Evolutionary conservation across 2,888 invertebrate genomes (phyloP), one percentile per base, ranked within the genome.

Genomic region (Drosophila nr. medialis): DNA sequence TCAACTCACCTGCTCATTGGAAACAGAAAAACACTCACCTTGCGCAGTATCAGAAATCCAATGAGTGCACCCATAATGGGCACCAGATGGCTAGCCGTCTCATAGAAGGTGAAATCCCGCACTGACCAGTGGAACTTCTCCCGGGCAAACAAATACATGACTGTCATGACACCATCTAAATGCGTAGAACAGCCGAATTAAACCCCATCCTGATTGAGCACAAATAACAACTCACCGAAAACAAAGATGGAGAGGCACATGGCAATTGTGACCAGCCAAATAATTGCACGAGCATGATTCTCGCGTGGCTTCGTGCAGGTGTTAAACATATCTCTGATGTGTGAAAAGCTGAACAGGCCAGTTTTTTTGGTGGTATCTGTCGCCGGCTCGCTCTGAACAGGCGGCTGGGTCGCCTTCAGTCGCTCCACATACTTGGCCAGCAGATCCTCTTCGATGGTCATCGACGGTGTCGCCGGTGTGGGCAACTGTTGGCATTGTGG

Each of bases 51-150:
- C 54, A 94, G 93, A 4, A 95, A 94, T 3, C 95, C 95, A 36
- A 95, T 58, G 59, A 95, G 90, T 0, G 94, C 94, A 0, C 96
- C 96, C 15, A 94, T 50, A 82, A 95, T 94, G 2, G 94, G 92
- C 54, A 95, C 91, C 0, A 94, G 81, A 8, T 94, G 94, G 45
- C 92, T 93, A 0, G 93, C 91, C 0, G 95, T 95, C 29, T 94
- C 94, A 87, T 93, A 96, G 61, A 94, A 92, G 0, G 95, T 95
- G 83, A 94, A 96, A 27, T 95, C 94, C 69, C 94, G 92, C 63
- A 96, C 93, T 13, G 95, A 94, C 96, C 96, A 96, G 30, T 94
- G 94, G 49, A 96, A 94, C 87, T 95, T 95, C 49, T 94, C 94
- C 69, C 95, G 94, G 2, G 95, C 92, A 89, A 95, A 96, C 80